Evolutionary conservation across 2,113 vertebrate genomes (phyloP).

Genomic region (Lophotis ruficrista): DNA sequence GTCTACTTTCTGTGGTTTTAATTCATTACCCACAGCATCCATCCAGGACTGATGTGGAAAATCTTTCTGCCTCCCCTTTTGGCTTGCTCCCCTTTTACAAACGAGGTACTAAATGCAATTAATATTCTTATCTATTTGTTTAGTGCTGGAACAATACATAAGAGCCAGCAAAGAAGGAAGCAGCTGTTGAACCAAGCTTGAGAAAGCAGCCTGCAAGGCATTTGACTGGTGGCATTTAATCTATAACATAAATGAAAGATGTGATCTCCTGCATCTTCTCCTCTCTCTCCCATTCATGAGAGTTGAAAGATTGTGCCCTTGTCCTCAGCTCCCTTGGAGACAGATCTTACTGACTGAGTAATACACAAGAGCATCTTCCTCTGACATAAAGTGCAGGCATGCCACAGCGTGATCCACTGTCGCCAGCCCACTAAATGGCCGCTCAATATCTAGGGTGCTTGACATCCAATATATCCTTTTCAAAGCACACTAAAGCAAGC

Average conservation of each 20-base stretch:
- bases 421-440: neutral
- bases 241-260: neutral
- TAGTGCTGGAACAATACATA: neutral
- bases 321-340: neutral
- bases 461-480: slow-evolving; percentile 32
- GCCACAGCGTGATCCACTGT: neutral
- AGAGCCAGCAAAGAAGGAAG: neutral
- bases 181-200: neutral
- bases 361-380: neutral
- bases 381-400: neutral
- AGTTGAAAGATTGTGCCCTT: neutral
- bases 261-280: neutral
- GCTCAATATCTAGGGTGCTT: neutral
- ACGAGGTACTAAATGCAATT: neutral
- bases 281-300: neutral
- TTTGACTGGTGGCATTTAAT: neutral
- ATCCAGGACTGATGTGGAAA: neutral
- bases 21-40: neutral
- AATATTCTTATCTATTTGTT: neutral
- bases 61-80: neutral
- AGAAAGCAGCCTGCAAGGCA: neutral
- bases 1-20: neutral
- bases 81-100: neutral
- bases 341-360: neutral
- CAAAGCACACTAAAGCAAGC: slow-evolving; percentile 17